Conservation (phyloP, 2,797 vertebrate species). For the Ispidina picta region DNA sequence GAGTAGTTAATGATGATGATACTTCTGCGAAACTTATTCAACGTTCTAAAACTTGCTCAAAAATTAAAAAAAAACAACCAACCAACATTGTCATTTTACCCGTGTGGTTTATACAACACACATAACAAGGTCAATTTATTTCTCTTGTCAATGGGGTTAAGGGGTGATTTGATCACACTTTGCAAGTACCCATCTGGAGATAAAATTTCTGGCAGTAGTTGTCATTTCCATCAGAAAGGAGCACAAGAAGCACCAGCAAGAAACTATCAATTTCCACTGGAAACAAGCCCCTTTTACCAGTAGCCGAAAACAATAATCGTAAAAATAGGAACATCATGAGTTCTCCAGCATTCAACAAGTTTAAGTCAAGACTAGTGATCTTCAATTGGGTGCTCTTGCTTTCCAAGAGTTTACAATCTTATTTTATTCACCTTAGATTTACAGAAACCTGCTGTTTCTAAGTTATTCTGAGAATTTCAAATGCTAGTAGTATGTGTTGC, state of each 20-base stretch:
- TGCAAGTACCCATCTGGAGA: background rate
- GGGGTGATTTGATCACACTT: background rate
- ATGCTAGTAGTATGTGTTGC: background rate
- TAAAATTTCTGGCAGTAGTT: background rate
- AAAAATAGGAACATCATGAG: background rate
- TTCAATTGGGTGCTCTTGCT: background rate
- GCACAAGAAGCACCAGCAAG: background rate
- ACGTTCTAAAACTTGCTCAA: background rate
- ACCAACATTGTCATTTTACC: background rate
- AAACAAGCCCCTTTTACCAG: background rate
- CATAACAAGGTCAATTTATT: background rate
- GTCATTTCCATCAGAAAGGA: background rate
- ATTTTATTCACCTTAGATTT: background rate
- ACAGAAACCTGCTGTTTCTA: background rate
- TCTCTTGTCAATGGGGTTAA: background rate
- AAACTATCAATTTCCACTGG: background rate
- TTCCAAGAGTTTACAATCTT: background rate
- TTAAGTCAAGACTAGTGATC: background rate
- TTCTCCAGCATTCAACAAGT: background rate
- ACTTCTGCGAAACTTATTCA: background rate
- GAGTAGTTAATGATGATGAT: background rate
- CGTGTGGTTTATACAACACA: background rate
- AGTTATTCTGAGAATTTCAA: background rate
- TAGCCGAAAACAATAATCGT: background rate
- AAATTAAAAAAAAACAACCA: background rate